Percentiles rank a stretch among this genome's conserved stretches.
These are phyloP conservation scores for Cremastinae sp. DNA, from an alignment of 2,888 invertebrate genomes.

Conservation along the genomic window DNA sequence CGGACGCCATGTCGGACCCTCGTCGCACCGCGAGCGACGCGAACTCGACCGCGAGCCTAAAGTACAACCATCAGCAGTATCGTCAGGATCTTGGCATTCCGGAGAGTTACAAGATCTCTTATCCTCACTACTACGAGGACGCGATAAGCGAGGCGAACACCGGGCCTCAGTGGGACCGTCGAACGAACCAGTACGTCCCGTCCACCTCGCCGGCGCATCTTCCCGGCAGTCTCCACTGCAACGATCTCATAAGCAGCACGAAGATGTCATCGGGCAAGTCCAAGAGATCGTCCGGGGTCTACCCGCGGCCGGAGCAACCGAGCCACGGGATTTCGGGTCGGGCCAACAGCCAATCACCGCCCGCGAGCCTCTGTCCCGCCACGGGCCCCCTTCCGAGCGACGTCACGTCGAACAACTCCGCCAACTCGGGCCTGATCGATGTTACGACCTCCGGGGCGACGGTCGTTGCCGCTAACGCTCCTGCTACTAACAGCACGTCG, in stretches of 20 bases:
- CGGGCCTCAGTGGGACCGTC: constrained; percentile 61
- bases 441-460: constrained; percentile 30
- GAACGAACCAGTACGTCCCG: constrained; percentile 61
- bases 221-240: constrained; percentile 33
- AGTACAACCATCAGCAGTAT: constrained; percentile 73
- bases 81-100: constrained; percentile 74
- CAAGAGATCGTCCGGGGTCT: constrained; percentile 40
- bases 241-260: constrained; percentile 32
- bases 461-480: constrained; percentile 38
- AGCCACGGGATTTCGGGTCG: constrained; percentile 16
- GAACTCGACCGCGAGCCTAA: constrained; percentile 40
- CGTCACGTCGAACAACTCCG: constrained; percentile 25
- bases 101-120: constrained; percentile 77
- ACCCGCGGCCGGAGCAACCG: constrained; percentile 35
- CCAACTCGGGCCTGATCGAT: constrained; percentile 28
- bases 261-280: constrained; percentile 42
- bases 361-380: constrained; percentile 8
- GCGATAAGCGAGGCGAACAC: constrained; percentile 53
- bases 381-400: constrained; percentile 7
- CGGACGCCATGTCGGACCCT: constrained; percentile 24
- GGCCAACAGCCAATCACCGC: constrained; percentile 25
- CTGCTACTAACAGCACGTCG: constrained; percentile 51
- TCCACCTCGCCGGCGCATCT: constrained; percentile 45
- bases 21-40: constrained; percentile 36
- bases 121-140: constrained; percentile 79